Conservation (phyloP, 2,888 invertebrate genomes). For the Liopterus haemorrhoidalis region DNA sequence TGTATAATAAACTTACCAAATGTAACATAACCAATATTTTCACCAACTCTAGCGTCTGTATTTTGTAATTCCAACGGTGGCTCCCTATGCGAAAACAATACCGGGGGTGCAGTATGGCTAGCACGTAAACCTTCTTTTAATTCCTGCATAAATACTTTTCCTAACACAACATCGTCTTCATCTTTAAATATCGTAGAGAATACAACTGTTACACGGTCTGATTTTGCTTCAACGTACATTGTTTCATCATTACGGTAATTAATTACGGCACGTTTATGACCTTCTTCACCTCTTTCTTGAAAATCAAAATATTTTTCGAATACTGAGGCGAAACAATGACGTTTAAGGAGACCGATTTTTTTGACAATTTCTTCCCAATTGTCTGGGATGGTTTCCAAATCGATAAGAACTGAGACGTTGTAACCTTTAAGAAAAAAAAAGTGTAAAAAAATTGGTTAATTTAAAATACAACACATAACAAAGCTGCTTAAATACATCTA, state of each 20-base stretch:
- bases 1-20: slow-evolving; percentile 77
- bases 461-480: too few relatives aligned
- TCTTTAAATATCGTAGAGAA: slow-evolving; percentile 99
- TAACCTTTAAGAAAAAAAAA: slow-evolving; percentile 62
- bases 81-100: slow-evolving; percentile 89
- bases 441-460: slow-evolving; percentile 10
- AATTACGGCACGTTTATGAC: slow-evolving; percentile 92
- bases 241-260: slow-evolving; percentile 99
- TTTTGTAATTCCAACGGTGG: slow-evolving; percentile 93
- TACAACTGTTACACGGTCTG: slow-evolving; percentile 97
- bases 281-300: slow-evolving; percentile 87
- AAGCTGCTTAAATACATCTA: not conserved
- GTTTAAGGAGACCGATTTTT: slow-evolving; percentile 88
- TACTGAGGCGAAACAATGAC: slow-evolving; percentile 98
- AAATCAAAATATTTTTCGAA: slow-evolving; percentile 99
- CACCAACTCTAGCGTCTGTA: slow-evolving; percentile 91
- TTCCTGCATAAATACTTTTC: slow-evolving; percentile 99
- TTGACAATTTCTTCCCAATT: slow-evolving; percentile 86
- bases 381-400: slow-evolving; percentile 85
- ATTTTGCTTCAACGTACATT: slow-evolving; percentile 97
- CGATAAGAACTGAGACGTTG: slow-evolving; percentile 89
- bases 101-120: slow-evolving; percentile 85
- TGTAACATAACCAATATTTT: slow-evolving; percentile 98
- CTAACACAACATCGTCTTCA: slow-evolving; percentile 96
- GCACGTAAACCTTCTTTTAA: slow-evolving; percentile 95